Evolutionary conservation across 2,888 invertebrate genomes (phyloP).

Genomic region (Chromoteleia sp.): DNA sequence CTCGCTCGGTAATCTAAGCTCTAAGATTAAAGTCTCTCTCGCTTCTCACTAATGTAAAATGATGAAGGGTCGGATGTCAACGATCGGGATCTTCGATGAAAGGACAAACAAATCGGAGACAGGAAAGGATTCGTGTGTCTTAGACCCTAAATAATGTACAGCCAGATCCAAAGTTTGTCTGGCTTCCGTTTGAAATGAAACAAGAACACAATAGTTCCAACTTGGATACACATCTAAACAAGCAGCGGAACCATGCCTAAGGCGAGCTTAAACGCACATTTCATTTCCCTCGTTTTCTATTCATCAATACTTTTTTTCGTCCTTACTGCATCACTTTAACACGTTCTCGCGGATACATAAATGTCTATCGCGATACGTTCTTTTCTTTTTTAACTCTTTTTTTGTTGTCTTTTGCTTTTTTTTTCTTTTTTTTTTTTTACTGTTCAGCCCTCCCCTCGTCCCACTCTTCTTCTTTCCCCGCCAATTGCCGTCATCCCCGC

Average conservation of each 20-base stretch:
- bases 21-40: constrained; percentile 57
- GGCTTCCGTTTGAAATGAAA: constrained; percentile 38
- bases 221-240: constrained; percentile 24
- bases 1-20: constrained; percentile 27
- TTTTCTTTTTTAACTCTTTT: constrained; percentile 13
- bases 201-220: constrained; percentile 29
- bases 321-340: constrained; percentile 27
- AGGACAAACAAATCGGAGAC: constrained; percentile 36
- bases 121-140: constrained; percentile 36
- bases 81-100: constrained; percentile 53
- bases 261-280: constrained; percentile 26
- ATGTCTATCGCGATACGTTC: constrained; percentile 10
- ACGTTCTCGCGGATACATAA: constrained; percentile 20
- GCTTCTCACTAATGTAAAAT: constrained; percentile 58
- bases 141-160: constrained; percentile 43
- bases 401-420: constrained; percentile 12
- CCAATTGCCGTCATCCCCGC: too few species aligned
- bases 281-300: constrained; percentile 16
- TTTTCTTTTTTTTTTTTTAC: neutral
- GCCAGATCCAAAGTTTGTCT: constrained; percentile 56
- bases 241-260: constrained; percentile 28
- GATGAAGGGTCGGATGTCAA: constrained; percentile 11
- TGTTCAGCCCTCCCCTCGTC: too few species aligned
- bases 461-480: too few species aligned
- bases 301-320: constrained; percentile 8